phyloP scores from a whole-genome alignment of 92 coral and sea anemone species.

The Zoanthus sociatus region DNA sequence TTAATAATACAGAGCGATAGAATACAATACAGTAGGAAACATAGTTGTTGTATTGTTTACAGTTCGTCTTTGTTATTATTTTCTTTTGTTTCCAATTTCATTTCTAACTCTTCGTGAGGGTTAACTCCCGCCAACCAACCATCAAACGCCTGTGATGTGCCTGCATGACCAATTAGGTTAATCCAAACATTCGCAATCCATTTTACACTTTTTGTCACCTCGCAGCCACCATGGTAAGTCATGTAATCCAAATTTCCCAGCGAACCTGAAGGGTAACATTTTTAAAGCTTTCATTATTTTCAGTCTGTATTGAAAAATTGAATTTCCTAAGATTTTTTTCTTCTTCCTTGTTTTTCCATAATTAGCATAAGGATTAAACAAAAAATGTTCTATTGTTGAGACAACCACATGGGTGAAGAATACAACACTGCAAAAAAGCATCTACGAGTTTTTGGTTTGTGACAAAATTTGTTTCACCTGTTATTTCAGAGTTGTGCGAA shows the following conservation, averaged over 20 bases:
- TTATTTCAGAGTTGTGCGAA: no score
- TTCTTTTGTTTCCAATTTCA: neutral
- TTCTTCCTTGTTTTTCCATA: no score
- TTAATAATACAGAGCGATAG: no score
- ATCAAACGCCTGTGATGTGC: constrained; percentile 76
- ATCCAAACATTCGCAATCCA: constrained; percentile 98
- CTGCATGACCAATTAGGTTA: constrained; percentile 71
- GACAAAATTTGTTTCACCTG: no score
- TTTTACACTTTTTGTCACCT: constrained; percentile 84
- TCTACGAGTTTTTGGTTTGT: no score
- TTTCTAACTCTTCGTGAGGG: constrained; percentile 31
- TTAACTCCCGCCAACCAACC: constrained; percentile 74
- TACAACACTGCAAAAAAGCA: no score
- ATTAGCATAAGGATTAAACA: no score
- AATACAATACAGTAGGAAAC: neutral
- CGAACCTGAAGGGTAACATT: constrained; percentile 68
- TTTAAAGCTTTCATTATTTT: neutral
- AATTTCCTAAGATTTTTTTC: neutral
- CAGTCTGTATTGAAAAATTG: neutral
- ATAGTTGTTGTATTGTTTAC: neutral
- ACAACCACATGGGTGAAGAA: no score
- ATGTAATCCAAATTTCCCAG: constrained; percentile 78
- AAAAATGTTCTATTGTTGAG: no score
- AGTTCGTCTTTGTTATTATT: constrained; percentile 19
- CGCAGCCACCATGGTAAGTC: constrained; percentile 98